Conservation (phyloP, 2,888 invertebrate genomes). For the Hemaris fuciformis region DNA sequence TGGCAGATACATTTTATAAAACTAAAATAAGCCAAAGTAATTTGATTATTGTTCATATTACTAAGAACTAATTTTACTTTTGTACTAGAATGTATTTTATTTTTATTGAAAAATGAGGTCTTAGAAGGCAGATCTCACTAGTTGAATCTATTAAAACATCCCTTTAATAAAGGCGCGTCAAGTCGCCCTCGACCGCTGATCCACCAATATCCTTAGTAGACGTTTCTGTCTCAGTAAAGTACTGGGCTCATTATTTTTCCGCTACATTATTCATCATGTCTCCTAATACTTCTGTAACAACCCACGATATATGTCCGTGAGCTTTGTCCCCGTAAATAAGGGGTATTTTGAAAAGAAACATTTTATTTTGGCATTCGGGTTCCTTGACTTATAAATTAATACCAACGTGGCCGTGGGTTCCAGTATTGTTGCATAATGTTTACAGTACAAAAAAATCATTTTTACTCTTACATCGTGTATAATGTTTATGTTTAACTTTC, state of each 20-base stretch:
- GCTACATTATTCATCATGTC: slow-evolving; percentile 44
- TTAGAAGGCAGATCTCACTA: background rate
- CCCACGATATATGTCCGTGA: slow-evolving; percentile 17
- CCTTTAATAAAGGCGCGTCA: background rate
- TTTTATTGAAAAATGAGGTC: background rate
- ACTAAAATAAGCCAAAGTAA: no score
- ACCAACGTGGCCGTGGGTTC: no score
- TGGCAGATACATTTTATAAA: no score
- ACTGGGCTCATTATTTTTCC: slow-evolving; percentile 44
- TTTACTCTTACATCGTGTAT: no score
- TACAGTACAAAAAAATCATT: no score
- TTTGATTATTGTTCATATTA: no score
- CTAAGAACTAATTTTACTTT: no score
- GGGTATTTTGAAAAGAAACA: background rate
- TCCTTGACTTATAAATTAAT: background rate
- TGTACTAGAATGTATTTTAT: background rate
- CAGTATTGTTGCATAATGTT: no score
- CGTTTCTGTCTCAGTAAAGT: slow-evolving; percentile 40
- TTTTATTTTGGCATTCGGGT: background rate
- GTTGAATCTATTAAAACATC: background rate
- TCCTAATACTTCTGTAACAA: slow-evolving; percentile 25
- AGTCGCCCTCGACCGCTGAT: background rate
- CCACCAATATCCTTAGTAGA: slow-evolving; percentile 18
- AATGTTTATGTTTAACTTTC: no score
- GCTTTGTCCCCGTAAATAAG: background rate